Conservation (phyloP, 2,888 invertebrate genomes). For the Branchipolynoe longqiensis region DNA sequence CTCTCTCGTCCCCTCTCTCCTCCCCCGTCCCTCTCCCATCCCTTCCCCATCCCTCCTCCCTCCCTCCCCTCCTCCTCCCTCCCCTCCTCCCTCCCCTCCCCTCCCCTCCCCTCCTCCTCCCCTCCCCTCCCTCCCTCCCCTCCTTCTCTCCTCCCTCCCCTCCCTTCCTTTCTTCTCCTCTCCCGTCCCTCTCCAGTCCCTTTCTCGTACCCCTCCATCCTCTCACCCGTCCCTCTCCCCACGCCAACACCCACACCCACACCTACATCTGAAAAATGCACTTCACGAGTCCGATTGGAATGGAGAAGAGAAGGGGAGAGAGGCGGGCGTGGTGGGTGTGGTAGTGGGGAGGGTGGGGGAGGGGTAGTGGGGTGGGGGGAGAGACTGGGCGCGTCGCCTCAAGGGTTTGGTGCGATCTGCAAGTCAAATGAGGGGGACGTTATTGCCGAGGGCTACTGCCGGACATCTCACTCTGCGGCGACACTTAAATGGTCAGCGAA, state of each 20-base stretch:
- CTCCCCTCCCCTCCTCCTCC: no score
- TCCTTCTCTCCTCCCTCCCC: no score
- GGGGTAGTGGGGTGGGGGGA: neutral
- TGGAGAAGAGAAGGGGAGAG: neutral
- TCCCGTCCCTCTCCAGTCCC: no score
- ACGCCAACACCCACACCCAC: neutral
- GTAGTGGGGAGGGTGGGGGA: neutral
- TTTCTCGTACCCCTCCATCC: no score
- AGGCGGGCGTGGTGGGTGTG: neutral
- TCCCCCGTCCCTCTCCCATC: no score
- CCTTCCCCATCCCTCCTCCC: no score
- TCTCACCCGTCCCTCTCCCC: neutral
- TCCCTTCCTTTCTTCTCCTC: no score
- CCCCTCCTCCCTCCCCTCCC: no score
- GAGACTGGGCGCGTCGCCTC: neutral
- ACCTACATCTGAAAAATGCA: no score
- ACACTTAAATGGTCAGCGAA: conserved; percentile 10
- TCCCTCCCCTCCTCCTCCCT: no score
- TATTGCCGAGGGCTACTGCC: conserved; percentile 1
- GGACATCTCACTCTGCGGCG: conserved; percentile 32
- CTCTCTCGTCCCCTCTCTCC: no score
- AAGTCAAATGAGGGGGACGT: conserved; percentile 45
- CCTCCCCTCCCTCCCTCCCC: no score
- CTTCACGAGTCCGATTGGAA: neutral
- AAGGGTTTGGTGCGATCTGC: conserved; percentile 22